A percentile compares a stretch with the other conserved stretches of the same genome.
phyloP scores from a whole-genome alignment of 1,140 invertebrate species.

The Drosophila ananassae region DNA sequence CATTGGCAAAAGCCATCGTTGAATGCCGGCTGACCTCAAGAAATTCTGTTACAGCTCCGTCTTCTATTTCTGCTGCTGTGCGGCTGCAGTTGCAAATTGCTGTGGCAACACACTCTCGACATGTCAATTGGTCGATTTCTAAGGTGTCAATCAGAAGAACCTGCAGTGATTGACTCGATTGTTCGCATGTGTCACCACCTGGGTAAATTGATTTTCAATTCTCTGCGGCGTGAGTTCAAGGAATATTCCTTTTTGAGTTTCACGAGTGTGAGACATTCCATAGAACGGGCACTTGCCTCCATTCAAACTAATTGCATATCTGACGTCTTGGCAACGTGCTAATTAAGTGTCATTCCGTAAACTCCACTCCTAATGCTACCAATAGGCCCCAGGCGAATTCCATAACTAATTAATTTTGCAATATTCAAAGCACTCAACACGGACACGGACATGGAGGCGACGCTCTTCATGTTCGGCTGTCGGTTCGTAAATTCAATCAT shows the following conservation, averaged over 20 bases:
- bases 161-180: conserved; percentile 52
- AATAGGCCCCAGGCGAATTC: conserved; percentile 29
- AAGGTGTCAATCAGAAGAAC: conserved; percentile 50
- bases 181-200: conserved; percentile 25
- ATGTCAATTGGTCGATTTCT: conserved; percentile 33
- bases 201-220: conserved; percentile 40
- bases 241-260: conserved; percentile 15
- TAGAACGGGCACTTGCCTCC: not conserved
- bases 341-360: conserved; percentile 32
- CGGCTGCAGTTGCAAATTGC: conserved; percentile 54
- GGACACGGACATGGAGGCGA: not conserved
- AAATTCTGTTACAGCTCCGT: not conserved
- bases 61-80: conserved; percentile 3
- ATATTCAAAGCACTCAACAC: conserved; percentile 21
- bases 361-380: conserved; percentile 2
- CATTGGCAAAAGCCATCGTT: not conserved
- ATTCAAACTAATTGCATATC: conserved; percentile 10
- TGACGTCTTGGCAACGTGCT: conserved; percentile 34
- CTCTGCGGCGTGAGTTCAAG: not conserved
- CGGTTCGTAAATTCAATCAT: conserved; percentile 40
- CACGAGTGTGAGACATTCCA: not conserved
- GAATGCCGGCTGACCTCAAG: conserved; percentile 21
- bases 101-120: conserved; percentile 39
- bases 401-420: conserved; percentile 60
- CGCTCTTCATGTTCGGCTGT: conserved; percentile 1